Percentiles rank a stretch among this genome's conserved stretches.
Conservation (phyloP, 2,113 vertebrate genomes). For the Pituophis catenifer region DNA sequence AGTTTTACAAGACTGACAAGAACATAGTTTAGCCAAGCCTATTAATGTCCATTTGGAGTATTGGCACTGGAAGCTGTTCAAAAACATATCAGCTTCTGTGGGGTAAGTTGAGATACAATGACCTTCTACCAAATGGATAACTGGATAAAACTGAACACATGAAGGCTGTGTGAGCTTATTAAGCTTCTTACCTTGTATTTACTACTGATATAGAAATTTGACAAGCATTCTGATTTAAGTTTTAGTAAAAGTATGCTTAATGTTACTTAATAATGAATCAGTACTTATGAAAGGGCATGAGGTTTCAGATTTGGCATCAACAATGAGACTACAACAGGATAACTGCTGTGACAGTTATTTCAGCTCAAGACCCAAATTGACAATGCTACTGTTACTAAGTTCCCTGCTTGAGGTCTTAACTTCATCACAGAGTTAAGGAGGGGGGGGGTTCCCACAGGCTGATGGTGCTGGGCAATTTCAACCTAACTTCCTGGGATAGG, state of each 20-base stretch:
- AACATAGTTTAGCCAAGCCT: background rate
- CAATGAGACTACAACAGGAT: background rate
- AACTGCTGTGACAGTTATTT: background rate
- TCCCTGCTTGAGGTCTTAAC: background rate
- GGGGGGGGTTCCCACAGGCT: background rate
- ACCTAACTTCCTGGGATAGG: background rate
- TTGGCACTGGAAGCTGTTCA: too few species aligned
- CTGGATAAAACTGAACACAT: too few species aligned
- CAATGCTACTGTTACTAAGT: background rate
- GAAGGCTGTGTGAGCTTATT: background rate
- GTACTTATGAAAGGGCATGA: background rate
- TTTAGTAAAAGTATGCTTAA: background rate
- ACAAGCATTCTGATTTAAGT: background rate
- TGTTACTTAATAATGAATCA: background rate
- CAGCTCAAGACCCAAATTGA: background rate
- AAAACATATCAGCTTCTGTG: too few species aligned
- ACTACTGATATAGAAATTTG: background rate
- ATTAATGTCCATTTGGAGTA: too few species aligned
- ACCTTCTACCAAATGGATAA: too few species aligned
- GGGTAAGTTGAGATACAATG: too few species aligned
- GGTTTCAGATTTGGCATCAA: background rate
- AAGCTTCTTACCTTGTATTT: background rate
- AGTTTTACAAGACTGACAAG: background rate
- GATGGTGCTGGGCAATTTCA: background rate
- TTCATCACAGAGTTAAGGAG: background rate